phyloP scores from a whole-genome alignment of 2,113 vertebrate genomes.

The Polypterus senegalus region DNA sequence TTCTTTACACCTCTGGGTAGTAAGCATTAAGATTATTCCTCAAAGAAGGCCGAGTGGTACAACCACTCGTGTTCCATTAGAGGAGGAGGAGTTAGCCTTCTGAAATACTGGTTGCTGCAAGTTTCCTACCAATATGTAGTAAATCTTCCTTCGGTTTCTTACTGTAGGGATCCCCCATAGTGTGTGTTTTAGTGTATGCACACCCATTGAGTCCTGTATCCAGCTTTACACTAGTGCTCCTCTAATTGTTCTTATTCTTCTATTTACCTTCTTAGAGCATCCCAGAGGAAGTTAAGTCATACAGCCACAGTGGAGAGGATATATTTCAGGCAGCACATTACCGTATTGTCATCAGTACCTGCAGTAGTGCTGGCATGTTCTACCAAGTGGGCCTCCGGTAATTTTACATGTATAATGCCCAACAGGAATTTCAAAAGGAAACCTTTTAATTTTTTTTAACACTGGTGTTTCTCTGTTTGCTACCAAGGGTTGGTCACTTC shows the following conservation, averaged over 20 bases:
- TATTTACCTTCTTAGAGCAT: slow-evolving; percentile 45
- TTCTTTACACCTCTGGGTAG: too few species aligned
- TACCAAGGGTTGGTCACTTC: slow-evolving; percentile 73
- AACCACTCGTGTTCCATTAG: too few species aligned
- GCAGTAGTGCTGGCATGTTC: slow-evolving; percentile 78
- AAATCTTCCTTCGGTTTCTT: too few species aligned
- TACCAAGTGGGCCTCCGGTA: slow-evolving; percentile 71
- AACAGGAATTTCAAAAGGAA: neutral
- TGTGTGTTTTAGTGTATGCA: too few species aligned
- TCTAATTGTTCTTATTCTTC: neutral
- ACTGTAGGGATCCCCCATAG: too few species aligned
- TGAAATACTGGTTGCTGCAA: too few species aligned
- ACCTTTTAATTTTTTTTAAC: neutral
- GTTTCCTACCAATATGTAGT: too few species aligned
- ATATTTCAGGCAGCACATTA: slow-evolving; percentile 66
- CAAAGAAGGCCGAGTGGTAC: too few species aligned
- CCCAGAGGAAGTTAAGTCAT: slow-evolving; percentile 55
- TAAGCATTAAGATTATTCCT: too few species aligned
- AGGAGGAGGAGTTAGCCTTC: too few species aligned
- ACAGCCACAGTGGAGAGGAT: slow-evolving; percentile 76
- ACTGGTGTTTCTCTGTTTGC: neutral
- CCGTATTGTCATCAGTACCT: slow-evolving; percentile 77
- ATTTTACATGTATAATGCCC: neutral
- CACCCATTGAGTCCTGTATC: too few species aligned
- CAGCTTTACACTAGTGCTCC: neutral